Evolutionary conservation across 2,797 vertebrate genomes (phyloP), one percentile per base, ranked within the genome.

Genomic region (Holocentrus rufus): DNA sequence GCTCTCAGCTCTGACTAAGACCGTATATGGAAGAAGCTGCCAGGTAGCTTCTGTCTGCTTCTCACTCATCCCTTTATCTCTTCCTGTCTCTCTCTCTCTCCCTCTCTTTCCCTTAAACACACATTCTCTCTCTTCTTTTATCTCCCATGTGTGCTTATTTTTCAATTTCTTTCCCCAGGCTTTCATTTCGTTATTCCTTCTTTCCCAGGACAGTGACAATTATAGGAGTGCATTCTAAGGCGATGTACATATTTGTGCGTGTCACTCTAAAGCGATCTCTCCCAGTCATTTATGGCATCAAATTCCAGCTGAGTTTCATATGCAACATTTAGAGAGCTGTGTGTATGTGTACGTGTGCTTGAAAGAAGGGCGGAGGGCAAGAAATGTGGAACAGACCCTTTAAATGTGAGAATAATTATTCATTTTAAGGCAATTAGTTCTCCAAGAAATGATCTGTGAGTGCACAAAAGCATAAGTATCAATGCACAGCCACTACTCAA

Each of bases 1-100:
- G 80, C 82, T 84, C 72, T 80, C 54, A 30, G 77, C 84, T 81
- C 86, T 65, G 74, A 80, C 80, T 76, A 80, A 83, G 76, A 85
- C 91, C 90, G 69, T 92, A 92, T 92, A 92, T 91, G 92, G 91
- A 90, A 91, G 86, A 90, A 92, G 76, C 78, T 70, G 87, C 85
- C 89, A 90, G 83, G 88, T 90, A 88, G 79, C 82, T 74, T 87
- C 67, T 81, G 72, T 81, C 71, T 74, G 83, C 72, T 72, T 84
- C 65, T 79, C 69, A 77, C 79, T 78, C 78, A 79, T 63, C 72
- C 55, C 66, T 63, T 61, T 69, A 63, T 39, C 49, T 36, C 50
- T 15, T 30, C 44, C 65, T 44, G 18, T 57, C 22, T 9, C 53
- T 52, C 1, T 8, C 61, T 49, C 53, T 3, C 39, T n/a, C 54